A percentile compares a stretch with the other conserved stretches of the same genome.
Conservation (phyloP, 2,888 invertebrate species). For the Drosophila demipolita region DNA sequence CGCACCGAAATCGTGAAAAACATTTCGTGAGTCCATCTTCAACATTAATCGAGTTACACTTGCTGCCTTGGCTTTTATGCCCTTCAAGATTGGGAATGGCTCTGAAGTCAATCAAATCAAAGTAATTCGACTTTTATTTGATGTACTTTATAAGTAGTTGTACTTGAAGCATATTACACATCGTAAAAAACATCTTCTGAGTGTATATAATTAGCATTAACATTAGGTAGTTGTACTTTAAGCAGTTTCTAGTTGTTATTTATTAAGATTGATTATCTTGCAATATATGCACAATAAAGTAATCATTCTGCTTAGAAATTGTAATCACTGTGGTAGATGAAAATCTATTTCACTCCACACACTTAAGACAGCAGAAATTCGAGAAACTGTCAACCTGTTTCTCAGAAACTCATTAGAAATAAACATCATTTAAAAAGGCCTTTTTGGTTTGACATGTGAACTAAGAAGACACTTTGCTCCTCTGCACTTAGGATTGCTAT, state of each 20-base stretch:
- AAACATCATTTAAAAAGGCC: constrained; percentile 23
- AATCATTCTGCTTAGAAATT: background rate
- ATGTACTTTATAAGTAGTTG: background rate
- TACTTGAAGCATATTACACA: background rate
- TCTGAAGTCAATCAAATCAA: background rate
- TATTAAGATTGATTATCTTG: background rate
- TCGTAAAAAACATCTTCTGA: background rate
- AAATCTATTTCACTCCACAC: background rate
- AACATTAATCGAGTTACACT: background rate
- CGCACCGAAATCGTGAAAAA: background rate
- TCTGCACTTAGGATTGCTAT: constrained; percentile 36
- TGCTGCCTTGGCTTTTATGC: background rate
- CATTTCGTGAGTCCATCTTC: background rate
- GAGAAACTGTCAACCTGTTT: constrained; percentile 21
- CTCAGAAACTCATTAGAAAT: constrained; percentile 11
- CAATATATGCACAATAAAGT: background rate
- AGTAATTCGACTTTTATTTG: background rate
- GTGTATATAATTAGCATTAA: background rate
- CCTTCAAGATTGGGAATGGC: background rate
- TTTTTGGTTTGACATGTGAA: constrained; percentile 43
- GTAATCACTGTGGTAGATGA: constrained; percentile 4
- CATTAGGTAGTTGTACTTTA: background rate
- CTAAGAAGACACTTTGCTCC: constrained; percentile 19
- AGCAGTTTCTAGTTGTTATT: background rate
- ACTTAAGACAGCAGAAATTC: constrained; percentile 3